A percentile compares a stretch with the other conserved stretches of the same genome.
These are phyloP conservation scores for Anabas testudineus DNA, from an alignment of 2,797 vertebrate genomes.

Conservation along the genomic window DNA sequence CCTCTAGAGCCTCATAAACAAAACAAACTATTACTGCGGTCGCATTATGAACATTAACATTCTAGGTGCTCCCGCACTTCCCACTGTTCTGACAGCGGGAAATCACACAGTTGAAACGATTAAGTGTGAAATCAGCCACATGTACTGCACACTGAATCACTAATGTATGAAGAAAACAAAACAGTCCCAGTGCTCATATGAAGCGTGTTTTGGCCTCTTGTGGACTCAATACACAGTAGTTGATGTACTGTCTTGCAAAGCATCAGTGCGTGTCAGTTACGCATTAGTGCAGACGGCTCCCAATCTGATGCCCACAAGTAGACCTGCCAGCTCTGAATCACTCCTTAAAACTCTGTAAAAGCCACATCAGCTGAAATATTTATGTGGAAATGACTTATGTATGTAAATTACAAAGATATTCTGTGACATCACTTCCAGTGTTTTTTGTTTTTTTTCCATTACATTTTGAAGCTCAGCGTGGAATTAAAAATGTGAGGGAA, in stretches of 20 bases:
- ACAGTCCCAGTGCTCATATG: slow-evolving; percentile 22
- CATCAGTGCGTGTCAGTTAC: too few species aligned
- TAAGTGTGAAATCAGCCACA: slow-evolving; percentile 31
- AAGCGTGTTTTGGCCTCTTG: too few species aligned
- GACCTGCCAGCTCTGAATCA: neutral
- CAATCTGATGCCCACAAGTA: neutral
- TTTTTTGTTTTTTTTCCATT: neutral
- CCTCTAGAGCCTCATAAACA: slow-evolving; percentile 18
- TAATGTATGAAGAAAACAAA: slow-evolving; percentile 1
- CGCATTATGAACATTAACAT: slow-evolving; percentile 41
- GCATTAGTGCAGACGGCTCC: too few species aligned
- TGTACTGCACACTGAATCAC: slow-evolving; percentile 13
- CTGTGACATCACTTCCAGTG: slow-evolving; percentile 13
- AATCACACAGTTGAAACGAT: slow-evolving; percentile 49
- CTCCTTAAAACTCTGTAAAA: slow-evolving; percentile 22
- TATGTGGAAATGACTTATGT: neutral
- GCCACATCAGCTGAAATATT: slow-evolving; percentile 9
- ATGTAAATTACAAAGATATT: slow-evolving; percentile 20
- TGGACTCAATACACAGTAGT: too few species aligned
- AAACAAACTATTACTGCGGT: slow-evolving; percentile 43
- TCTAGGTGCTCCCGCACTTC: slow-evolving; percentile 12
- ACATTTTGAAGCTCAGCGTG: slow-evolving; percentile 17
- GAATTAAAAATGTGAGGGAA: slow-evolving; percentile 34
- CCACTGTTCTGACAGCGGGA: slow-evolving; percentile 30
- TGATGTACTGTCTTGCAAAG: too few species aligned